phyloP scores from a whole-genome alignment of 2,797 vertebrate species.

The Potorous gilbertii region DNA sequence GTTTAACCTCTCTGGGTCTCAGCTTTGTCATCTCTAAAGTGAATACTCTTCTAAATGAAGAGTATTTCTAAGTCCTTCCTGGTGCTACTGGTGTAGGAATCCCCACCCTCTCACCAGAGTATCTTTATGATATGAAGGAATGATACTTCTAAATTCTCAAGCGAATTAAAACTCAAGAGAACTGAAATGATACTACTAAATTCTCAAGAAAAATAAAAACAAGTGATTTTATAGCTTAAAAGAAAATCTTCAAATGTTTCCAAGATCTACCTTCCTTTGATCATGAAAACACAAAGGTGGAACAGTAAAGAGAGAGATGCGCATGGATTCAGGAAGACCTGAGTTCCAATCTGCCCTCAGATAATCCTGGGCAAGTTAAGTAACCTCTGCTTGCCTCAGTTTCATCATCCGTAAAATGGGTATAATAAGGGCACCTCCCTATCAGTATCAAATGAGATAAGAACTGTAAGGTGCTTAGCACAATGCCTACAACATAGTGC shows the following conservation, averaged over 20 bases:
- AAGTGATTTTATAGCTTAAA: not conserved
- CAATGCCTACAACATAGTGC: not conserved
- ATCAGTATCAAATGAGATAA: not conserved
- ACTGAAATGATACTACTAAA: not conserved
- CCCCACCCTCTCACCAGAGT: not conserved
- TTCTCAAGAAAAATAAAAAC: not conserved
- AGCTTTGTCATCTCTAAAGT: not conserved
- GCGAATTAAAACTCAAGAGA: no score
- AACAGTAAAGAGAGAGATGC: not conserved
- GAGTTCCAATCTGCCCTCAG: not conserved
- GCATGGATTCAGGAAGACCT: not conserved
- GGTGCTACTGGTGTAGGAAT: not conserved
- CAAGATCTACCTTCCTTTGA: not conserved
- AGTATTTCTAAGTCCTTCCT: not conserved
- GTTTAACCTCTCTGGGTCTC: not conserved
- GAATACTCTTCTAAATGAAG: not conserved
- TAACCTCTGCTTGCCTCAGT: not conserved
- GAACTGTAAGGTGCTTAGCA: not conserved
- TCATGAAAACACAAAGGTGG: not conserved
- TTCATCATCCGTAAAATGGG: not conserved
- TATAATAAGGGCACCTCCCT: not conserved
- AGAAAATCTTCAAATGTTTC: not conserved
- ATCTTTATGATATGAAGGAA: not conserved
- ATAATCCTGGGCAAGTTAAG: not conserved
- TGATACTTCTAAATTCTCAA: not conserved